These are phyloP conservation scores for Leucophenga montana DNA, from an alignment of 2,888 invertebrate species.

Conservation along the genomic window DNA sequence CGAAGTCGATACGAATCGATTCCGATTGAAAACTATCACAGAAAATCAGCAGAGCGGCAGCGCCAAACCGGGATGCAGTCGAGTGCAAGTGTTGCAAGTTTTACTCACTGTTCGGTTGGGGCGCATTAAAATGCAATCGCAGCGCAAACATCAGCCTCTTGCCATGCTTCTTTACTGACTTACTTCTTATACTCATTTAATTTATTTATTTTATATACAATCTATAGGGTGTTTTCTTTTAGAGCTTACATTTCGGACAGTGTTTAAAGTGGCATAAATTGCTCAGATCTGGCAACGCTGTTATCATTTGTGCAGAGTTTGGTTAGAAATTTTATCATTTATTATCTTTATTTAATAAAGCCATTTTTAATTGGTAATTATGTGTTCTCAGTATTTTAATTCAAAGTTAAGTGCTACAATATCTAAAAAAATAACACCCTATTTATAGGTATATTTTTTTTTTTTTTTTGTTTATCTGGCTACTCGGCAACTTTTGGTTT, in stretches of 20 bases:
- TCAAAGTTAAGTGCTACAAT: too few relatives aligned
- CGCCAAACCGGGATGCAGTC: not conserved
- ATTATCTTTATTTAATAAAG: too few relatives aligned
- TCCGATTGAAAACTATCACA: not conserved
- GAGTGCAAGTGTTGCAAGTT: constrained; percentile 26
- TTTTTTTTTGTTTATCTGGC: constrained; percentile 30
- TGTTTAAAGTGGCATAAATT: too few relatives aligned
- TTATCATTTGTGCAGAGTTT: too few relatives aligned
- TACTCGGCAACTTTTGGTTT: constrained; percentile 22
- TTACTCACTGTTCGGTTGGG: constrained; percentile 2
- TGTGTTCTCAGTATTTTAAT: too few relatives aligned
- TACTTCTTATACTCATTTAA: constrained; percentile 3
- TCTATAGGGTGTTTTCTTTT: too few relatives aligned
- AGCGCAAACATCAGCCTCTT: not conserved
- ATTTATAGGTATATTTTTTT: constrained; percentile 1
- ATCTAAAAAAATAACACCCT: too few relatives aligned
- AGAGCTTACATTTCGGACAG: too few relatives aligned
- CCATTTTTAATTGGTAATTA: too few relatives aligned
- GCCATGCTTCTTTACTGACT: constrained; percentile 18
- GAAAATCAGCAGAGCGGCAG: not conserved
- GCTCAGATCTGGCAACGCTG: too few relatives aligned
- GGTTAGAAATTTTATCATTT: too few relatives aligned
- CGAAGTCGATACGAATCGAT: not conserved
- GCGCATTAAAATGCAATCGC: constrained; percentile 34
- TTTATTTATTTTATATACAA: not conserved